Evolutionary conservation across 2,888 invertebrate species (phyloP).

Genomic region (Diogma glabrata): DNA sequence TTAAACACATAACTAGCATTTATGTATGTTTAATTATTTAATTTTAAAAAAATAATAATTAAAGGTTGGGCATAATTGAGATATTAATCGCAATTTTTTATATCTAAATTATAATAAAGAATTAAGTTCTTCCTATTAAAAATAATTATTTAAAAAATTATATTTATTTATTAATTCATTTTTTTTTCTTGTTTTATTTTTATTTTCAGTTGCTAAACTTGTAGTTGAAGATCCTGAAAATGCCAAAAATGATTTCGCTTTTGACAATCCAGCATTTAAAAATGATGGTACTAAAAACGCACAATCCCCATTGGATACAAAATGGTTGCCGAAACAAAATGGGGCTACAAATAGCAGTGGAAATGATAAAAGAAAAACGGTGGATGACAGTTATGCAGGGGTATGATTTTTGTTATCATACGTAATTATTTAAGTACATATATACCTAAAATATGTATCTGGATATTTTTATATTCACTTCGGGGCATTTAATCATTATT

Average conservation of each 20-base stretch:
- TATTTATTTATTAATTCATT: too few relatives aligned
- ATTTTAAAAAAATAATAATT: too few relatives aligned
- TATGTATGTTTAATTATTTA: too few relatives aligned
- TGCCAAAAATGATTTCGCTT: slow-evolving; percentile 65
- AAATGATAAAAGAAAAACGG: slow-evolving; percentile 41
- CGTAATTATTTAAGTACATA: not conserved
- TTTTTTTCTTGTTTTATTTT: too few relatives aligned
- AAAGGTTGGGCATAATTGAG: too few relatives aligned
- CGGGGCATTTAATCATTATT: too few relatives aligned
- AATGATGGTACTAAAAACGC: slow-evolving; percentile 31
- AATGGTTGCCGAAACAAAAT: slow-evolving; percentile 23
- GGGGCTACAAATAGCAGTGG: slow-evolving; percentile 23
- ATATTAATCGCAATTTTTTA: too few relatives aligned
- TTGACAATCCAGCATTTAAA: slow-evolving; percentile 70
- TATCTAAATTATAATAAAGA: too few relatives aligned
- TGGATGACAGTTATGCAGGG: slow-evolving; percentile 46
- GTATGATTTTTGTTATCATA: slow-evolving; percentile 34
- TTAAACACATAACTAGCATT: too few relatives aligned
- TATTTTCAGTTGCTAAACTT: slow-evolving; percentile 53
- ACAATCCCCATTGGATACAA: slow-evolving; percentile 35
- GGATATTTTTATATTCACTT: too few relatives aligned
- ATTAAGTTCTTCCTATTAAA: too few relatives aligned
- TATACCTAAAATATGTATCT: not conserved
- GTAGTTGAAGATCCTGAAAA: slow-evolving; percentile 65
- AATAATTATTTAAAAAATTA: too few relatives aligned